Percentiles rank a stretch among this genome's conserved stretches.
Evolutionary conservation across 2,797 vertebrate species (phyloP).

Genomic region (Paedocypris micromegethes): DNA sequence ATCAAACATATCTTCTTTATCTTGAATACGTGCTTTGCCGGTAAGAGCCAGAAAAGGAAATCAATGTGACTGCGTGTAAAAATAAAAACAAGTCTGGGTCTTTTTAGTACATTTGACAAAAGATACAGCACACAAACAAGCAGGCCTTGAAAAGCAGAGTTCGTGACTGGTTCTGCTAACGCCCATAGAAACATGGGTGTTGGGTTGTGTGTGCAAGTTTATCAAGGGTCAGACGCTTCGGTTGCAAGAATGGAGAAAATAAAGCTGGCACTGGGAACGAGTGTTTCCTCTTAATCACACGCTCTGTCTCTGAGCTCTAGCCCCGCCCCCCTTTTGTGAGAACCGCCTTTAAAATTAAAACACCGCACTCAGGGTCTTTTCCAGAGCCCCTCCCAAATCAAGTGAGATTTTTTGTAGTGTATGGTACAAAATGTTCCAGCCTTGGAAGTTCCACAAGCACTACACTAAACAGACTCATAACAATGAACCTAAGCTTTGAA

Average conservation of each 20-base stretch:
- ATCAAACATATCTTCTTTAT: background rate
- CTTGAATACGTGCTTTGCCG: background rate
- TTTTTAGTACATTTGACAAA: background rate
- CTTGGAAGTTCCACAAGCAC: background rate
- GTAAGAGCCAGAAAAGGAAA: background rate
- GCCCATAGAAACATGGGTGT: background rate
- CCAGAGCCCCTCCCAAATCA: background rate
- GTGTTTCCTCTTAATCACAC: conserved; percentile 24
- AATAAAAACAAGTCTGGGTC: background rate
- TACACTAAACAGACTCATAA: background rate
- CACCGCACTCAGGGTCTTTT: background rate
- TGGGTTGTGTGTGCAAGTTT: background rate
- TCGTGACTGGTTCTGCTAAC: conserved; percentile 2
- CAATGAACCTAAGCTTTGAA: background rate
- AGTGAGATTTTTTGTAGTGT: conserved; percentile 1
- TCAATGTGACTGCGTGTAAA: background rate
- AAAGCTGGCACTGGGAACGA: conserved; percentile 19
- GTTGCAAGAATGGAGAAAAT: conserved; percentile 24
- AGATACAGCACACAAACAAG: background rate
- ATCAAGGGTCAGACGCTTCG: conserved; percentile 5
- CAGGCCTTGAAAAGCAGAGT: background rate
- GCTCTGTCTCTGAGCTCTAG: background rate
- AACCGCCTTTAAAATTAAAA: background rate
- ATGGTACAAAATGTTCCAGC: conserved; percentile 29
- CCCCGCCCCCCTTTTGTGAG: background rate